phyloP scores from a whole-genome alignment of 2,888 invertebrate species.

The Agriopis marginaria region DNA sequence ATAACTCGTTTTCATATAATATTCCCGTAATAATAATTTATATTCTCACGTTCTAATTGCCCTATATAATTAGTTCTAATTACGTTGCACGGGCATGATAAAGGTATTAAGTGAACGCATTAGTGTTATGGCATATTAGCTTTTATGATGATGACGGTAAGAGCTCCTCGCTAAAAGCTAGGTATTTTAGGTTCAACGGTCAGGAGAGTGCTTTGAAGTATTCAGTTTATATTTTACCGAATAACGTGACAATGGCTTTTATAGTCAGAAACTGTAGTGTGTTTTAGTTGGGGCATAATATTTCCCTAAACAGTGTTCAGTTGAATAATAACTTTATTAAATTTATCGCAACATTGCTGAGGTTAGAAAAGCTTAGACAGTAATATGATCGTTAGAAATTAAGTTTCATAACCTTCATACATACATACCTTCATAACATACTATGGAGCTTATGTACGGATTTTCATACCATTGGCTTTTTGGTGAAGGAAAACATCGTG shows the following conservation, averaged over 20 bases:
- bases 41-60: conserved; percentile 42
- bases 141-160: conserved; percentile 44
- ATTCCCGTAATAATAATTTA: conserved; percentile 34
- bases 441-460: too few species aligned
- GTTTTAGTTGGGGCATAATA: background rate
- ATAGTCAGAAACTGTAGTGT: background rate
- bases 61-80: conserved; percentile 46
- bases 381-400: too few species aligned
- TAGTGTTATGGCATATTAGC: conserved; percentile 46
- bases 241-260: conserved; percentile 19
- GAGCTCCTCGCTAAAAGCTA: conserved; percentile 42
- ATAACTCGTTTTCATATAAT: conserved; percentile 30
- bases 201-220: conserved; percentile 20
- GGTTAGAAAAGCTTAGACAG: too few species aligned
- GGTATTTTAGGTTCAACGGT: conserved; percentile 36
- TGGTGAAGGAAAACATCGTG: too few species aligned
- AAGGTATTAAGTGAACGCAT: conserved; percentile 44
- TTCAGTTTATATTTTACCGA: conserved; percentile 20
- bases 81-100: conserved; percentile 45
- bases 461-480: too few species aligned
- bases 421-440: too few species aligned
- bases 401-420: too few species aligned
- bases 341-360: too few species aligned
- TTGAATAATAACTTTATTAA: too few species aligned
- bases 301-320: background rate